Evolutionary conservation across 1,140 invertebrate genomes (phyloP).

Genomic region (Bathynomus jamesi): DNA sequence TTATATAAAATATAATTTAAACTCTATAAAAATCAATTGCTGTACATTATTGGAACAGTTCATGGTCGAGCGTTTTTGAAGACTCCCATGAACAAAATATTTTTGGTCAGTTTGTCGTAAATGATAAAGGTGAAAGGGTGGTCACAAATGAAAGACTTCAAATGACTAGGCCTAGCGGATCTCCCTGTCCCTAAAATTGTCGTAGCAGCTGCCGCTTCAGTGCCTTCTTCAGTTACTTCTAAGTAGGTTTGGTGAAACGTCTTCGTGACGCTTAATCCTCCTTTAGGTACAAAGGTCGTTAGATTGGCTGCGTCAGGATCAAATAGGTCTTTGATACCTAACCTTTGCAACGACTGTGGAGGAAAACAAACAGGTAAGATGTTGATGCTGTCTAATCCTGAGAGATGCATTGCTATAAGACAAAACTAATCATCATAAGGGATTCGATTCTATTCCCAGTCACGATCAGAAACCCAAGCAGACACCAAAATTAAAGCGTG

Average conservation of each 20-base stretch:
- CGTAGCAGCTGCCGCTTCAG: not conserved
- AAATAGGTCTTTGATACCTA: not conserved
- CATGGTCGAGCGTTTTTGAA: not conserved
- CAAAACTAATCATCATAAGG: too few relatives aligned
- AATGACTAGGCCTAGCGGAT: not conserved
- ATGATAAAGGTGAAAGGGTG: not conserved
- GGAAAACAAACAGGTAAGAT: too few relatives aligned
- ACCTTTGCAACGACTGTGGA: not conserved
- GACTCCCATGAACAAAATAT: not conserved
- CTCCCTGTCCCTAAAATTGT: not conserved
- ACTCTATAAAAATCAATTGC: too few relatives aligned
- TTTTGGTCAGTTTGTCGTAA: not conserved
- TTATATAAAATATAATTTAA: not conserved
- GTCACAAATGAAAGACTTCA: not conserved
- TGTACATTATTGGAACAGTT: too few relatives aligned
- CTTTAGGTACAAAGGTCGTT: not conserved
- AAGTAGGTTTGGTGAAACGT: not conserved
- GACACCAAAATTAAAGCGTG: too few relatives aligned
- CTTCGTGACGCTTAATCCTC: not conserved
- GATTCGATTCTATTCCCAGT: too few relatives aligned
- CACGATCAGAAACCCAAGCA: too few relatives aligned
- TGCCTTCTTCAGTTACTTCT: not conserved
- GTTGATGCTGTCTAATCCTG: too few relatives aligned
- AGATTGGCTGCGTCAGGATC: not conserved
- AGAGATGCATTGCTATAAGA: too few relatives aligned